A percentile compares a stretch with the other conserved stretches of the same genome.
phyloP scores from a whole-genome alignment of 1,140 invertebrate species.

The Harlomillsia oculata region DNA sequence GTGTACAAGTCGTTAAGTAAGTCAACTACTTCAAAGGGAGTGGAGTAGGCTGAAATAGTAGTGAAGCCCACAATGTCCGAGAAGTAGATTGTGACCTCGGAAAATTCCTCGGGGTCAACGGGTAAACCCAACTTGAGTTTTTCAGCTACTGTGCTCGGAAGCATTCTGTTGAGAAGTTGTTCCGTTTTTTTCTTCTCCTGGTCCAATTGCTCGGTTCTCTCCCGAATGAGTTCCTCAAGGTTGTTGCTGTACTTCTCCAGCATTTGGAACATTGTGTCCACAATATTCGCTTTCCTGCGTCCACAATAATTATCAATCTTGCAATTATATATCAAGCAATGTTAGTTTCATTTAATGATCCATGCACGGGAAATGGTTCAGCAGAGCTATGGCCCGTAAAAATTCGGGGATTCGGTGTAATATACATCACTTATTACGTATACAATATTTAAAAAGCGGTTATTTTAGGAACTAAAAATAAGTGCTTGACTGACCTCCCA shows the following conservation, averaged over 20 bases:
- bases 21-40: slow-evolving; percentile 78
- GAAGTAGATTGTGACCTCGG: slow-evolving; percentile 34
- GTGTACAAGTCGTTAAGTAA: slow-evolving; percentile 84
- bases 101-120: slow-evolving; percentile 37
- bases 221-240: slow-evolving; percentile 78
- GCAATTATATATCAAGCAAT: too few relatives aligned
- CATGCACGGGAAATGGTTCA: too few relatives aligned
- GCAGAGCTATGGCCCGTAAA: too few relatives aligned
- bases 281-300: slow-evolving; percentile 84
- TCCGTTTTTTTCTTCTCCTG: slow-evolving; percentile 91
- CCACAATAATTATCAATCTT: too few relatives aligned
- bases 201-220: slow-evolving; percentile 78
- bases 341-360: too few relatives aligned
- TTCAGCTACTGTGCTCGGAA: slow-evolving; percentile 83
- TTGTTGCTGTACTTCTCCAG: slow-evolving; percentile 91
- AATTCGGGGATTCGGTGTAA: too few relatives aligned
- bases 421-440: too few relatives aligned
- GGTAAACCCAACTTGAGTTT: slow-evolving; percentile 79
- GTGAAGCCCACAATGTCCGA: slow-evolving; percentile 94
- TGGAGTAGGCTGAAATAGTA: slow-evolving; percentile 77
- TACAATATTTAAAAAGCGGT: too few relatives aligned
- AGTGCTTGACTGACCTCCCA: slow-evolving; percentile 51
- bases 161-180: slow-evolving; percentile 78
- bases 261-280: slow-evolving; percentile 96
- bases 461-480: neutral